phyloP scores from a whole-genome alignment of 23 tunicate species.

The Oikopleura albicans region DNA sequence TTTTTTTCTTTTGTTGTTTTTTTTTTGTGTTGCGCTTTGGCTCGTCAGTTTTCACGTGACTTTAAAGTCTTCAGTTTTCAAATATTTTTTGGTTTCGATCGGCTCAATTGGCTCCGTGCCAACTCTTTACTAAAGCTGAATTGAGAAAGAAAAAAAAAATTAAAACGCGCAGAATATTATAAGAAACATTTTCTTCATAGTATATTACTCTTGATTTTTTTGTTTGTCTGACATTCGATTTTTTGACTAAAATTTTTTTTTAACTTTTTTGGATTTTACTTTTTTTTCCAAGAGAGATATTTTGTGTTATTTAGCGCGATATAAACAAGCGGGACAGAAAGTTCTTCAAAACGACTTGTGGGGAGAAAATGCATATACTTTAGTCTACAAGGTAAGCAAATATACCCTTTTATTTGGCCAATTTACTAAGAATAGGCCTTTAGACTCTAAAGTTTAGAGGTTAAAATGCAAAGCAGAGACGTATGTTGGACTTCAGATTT shows the following conservation, averaged over 20 bases:
- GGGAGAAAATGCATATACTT: not conserved
- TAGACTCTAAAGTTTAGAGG: too few species aligned
- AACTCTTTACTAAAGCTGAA: not conserved
- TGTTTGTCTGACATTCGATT: not conserved
- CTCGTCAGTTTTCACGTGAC: not conserved
- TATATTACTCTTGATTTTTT: too few species aligned
- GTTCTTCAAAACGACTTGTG: not conserved
- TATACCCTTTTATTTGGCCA: too few species aligned
- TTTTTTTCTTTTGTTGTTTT: not conserved
- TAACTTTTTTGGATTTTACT: not conserved
- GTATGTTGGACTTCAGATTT: too few species aligned
- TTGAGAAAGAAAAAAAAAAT: not conserved
- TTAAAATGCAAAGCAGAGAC: too few species aligned
- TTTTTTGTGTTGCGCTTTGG: not conserved
- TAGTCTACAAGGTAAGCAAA: conserved; percentile 4
- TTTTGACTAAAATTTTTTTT: not conserved
- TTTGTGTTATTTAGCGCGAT: conserved; percentile 12
- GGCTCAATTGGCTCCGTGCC: not conserved
- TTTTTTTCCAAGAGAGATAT: not conserved
- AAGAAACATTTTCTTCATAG: too few species aligned
- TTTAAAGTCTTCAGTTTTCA: not conserved
- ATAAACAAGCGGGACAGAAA: not conserved
- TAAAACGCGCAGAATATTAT: too few species aligned
- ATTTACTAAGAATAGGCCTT: too few species aligned
- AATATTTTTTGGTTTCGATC: not conserved